A percentile compares a stretch with the other conserved stretches of the same genome.
phyloP scores from a whole-genome alignment of 2,797 vertebrate species.

The Rallus crepitans region DNA sequence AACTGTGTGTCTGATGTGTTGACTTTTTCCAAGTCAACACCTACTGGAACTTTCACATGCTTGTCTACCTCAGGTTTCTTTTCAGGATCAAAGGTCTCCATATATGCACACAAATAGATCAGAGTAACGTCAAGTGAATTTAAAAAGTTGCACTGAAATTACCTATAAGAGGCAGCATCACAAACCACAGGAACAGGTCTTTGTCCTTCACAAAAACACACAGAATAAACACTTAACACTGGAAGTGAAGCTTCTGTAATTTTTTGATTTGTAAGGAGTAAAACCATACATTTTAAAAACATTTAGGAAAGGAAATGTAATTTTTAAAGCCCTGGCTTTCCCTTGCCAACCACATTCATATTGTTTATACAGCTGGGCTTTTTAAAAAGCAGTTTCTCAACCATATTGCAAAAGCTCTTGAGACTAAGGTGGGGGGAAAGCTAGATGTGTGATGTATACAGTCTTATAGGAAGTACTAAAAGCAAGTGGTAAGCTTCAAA shows the following conservation, averaged over 20 bases:
- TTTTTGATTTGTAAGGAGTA: background rate
- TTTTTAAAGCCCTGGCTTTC: background rate
- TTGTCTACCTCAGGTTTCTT: background rate
- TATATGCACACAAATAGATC: background rate
- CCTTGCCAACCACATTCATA: background rate
- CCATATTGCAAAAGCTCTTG: background rate
- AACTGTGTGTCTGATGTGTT: background rate
- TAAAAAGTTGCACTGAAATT: background rate
- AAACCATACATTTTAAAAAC: slow-evolving; percentile 7
- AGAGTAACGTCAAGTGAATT: background rate
- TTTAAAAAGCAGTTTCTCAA: slow-evolving; percentile 23
- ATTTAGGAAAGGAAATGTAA: background rate
- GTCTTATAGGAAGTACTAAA: slow-evolving; percentile 8
- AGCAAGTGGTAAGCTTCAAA: background rate
- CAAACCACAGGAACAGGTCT: background rate
- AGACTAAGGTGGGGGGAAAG: background rate
- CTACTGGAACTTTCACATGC: background rate
- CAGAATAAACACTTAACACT: background rate
- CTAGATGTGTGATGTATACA: background rate
- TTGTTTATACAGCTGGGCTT: slow-evolving; percentile 57
- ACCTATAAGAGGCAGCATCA: background rate
- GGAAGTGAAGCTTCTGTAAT: background rate
- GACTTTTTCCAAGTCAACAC: background rate
- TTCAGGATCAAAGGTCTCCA: background rate
- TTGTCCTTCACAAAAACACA: background rate